Conservation (phyloP, 2,113 vertebrate species). For the Carassius carassius region DNA sequence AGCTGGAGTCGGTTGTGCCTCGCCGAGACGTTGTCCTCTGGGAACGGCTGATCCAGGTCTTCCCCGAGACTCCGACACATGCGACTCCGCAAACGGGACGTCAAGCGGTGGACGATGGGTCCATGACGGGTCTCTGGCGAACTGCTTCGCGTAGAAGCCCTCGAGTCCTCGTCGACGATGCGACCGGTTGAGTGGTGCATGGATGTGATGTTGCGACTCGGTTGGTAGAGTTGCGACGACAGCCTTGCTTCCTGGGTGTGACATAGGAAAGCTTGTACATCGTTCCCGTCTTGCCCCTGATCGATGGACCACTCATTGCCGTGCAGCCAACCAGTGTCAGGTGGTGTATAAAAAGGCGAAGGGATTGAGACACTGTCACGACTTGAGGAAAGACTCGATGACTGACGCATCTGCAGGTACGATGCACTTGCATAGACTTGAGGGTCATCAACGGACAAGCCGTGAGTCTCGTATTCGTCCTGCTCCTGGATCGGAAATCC, state of each 20-base stretch:
- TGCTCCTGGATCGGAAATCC: constrained; percentile 74
- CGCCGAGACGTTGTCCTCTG: constrained; percentile 58
- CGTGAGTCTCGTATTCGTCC: background rate
- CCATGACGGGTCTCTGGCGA: background rate
- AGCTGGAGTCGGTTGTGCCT: constrained; percentile 67
- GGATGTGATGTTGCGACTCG: background rate
- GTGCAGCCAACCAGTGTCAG: constrained; percentile 36
- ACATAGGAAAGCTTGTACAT: background rate
- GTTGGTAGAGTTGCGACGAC: background rate
- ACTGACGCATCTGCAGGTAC: too few relatives aligned
- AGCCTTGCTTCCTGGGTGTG: background rate
- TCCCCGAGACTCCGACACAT: constrained; percentile 75
- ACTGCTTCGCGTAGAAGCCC: constrained; percentile 26
- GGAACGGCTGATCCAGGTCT: constrained; percentile 68
- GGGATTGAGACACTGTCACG: constrained; percentile 44
- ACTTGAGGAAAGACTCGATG: constrained; percentile 42
- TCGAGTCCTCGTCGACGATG: constrained; percentile 34
- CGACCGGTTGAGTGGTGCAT: constrained; percentile 64
- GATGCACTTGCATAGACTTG: rapidly evolving
- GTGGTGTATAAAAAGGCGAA: background rate
- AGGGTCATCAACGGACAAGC: background rate
- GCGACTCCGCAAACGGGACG: constrained; percentile 60
- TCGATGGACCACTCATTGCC: constrained; percentile 40
- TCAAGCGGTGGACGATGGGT: constrained; percentile 17
- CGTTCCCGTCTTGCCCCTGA: background rate